Evolutionary conservation across 2,797 vertebrate species (phyloP), one percentile per base, ranked within the genome.

Genomic region (Crypturellus tataupa): DNA sequence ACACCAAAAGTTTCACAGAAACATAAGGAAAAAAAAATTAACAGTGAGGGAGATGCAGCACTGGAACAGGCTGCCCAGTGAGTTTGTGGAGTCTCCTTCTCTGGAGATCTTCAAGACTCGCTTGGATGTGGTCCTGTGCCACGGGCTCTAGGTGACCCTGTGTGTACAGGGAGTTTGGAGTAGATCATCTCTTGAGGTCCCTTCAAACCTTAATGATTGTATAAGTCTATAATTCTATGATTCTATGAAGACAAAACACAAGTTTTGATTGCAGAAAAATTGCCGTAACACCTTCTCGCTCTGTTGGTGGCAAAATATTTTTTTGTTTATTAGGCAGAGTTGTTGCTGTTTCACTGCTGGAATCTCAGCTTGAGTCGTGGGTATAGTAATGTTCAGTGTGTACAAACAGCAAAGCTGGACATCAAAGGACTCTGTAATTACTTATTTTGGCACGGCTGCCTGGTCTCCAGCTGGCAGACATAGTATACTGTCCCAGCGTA

Each of bases 341-440:
- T 76, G 11, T 77, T 84, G 35, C 25, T 86, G 16, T 65, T 82
- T 65, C 58, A 33, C 25, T 19, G 31, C 2, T 49, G 71, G 58
- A 35, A 78, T 44, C 12, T 3, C 5, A 89, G 20, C 19, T 46
- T 55, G 46, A 64, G 3, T 68, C 67, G 78, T 76, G 63, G 35
- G 42, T 82, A 75, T 37, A 14, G 20, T 81, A 53, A 31, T 18
- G 39, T 90, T 87, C 49, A 40, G 16, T 46, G 7, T 69, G 15
- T 51, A 33, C 23, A 77, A 85, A 62, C 40, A 79, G 15, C 0
- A 0, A 14, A 0, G 0, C 8, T 49, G 78, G 39, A 60, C 53
- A 12, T 27, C 2, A 2, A 19, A 70, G 39, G 21, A 59, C 55
- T 73, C 25, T 59, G 33, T 67, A 89, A 80, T 55, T 75, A 62